Evolutionary conservation across 2,113 vertebrate species (phyloP).

Genomic region (Psittacus erithacus): DNA sequence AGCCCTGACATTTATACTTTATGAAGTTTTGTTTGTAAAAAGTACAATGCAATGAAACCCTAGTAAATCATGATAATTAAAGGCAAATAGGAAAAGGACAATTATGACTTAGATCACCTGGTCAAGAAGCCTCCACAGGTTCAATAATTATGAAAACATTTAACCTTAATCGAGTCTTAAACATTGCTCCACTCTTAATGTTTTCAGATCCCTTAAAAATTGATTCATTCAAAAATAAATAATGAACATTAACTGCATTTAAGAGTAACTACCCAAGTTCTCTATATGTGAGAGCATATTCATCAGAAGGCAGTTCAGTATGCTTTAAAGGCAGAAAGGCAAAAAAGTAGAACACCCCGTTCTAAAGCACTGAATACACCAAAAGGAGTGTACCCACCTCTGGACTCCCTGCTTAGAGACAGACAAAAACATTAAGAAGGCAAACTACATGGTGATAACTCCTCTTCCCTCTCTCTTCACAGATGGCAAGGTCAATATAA

Average conservation of each 20-base stretch:
- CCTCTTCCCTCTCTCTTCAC: neutral
- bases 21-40: neutral
- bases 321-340: neutral
- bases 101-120: neutral
- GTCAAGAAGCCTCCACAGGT: neutral
- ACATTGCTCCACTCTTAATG: neutral
- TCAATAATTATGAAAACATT: neutral
- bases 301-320: neutral
- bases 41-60: neutral
- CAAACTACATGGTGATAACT: neutral
- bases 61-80: neutral
- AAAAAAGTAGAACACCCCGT: neutral
- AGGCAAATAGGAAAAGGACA: neutral
- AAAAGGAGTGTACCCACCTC: neutral
- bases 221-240: neutral
- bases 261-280: neutral
- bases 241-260: neutral
- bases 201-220: neutral
- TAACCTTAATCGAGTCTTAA: neutral
- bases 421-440: neutral
- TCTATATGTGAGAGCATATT: rapidly evolving
- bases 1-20: neutral
- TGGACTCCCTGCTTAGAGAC: neutral
- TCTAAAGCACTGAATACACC: neutral
- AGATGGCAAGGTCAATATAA: neutral